Base-by-base conservation (phyloP, 2,113 vertebrate species). In the Platysternon megacephalum region DNA sequence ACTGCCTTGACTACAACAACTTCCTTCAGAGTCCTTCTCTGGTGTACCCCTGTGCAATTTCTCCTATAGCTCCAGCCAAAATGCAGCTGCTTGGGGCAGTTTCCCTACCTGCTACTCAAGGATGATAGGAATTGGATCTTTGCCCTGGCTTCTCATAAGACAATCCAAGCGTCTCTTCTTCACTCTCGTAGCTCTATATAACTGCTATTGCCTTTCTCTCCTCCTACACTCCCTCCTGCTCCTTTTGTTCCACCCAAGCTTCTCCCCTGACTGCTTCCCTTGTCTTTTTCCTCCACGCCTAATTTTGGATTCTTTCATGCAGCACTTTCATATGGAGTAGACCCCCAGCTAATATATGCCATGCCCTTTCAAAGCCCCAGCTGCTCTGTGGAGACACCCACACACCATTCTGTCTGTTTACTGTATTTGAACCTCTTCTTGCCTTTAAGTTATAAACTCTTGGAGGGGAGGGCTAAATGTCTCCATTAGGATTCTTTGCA, bases 1-100 rank as follows among this genome's bases (percentile, higher is more conserved):
- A 19, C 5, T n/a, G 72, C 49, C 53, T 32, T 8, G 2, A 17
- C 16, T 19, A 65, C 5, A 56, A 6, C 52, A 0, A 0, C 46
- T 53, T 46, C 68, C 32, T 22, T 49, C 44, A 16, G 78, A 48
- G 42, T 49, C 44, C 56, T 16, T 32, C 44, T 14, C 61, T 1
- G 0, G 4, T 13, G 3, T 10, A 28, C 5, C 14, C 29, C 11
- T 3, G 19, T 51, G 52, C 61, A 49, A 82, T 89, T 49, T 13
- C 68, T 11, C 16, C 8, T 22, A 28, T 35, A 28, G 51, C 51
- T 82, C 44, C 6, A 49, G 22, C 49, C 52, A 5, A 42, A 3
- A 48, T 58, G 46, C 11, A 29, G 32, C 17, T 32, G 7, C 6
- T 52, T 6, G 39, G 17, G 81, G 28, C 49, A 53, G 13, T 32